Evolutionary conservation across 2,888 invertebrate species (phyloP).

Genomic region (Halocaridina rubra): DNA sequence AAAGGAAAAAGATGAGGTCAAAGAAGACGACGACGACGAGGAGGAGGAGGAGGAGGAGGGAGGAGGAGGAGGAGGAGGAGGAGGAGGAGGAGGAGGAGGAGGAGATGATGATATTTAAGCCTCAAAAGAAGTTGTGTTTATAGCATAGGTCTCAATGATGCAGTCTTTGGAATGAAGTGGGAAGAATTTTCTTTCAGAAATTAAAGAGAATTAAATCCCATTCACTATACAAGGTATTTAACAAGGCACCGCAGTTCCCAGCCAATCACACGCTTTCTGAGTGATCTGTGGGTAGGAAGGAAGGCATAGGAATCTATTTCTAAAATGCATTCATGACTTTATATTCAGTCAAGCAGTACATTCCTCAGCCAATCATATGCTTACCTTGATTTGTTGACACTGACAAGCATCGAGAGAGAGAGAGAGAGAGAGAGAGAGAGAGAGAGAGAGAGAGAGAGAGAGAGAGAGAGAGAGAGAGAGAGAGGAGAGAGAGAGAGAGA

Average conservation of each 20-base stretch:
- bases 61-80: background rate
- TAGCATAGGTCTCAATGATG: background rate
- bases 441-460: background rate
- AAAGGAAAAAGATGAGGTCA: background rate
- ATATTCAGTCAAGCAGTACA: no score
- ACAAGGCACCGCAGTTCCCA: no score
- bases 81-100: background rate
- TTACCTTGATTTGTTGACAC: no score
- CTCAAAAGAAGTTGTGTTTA: background rate
- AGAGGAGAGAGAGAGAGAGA: background rate
- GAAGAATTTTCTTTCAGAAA: no score
- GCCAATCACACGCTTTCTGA: no score
- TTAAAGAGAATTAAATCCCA: no score
- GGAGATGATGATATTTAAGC: background rate
- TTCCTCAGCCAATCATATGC: no score
- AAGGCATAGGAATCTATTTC: no score
- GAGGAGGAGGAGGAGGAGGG: background rate
- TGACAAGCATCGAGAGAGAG: no score
- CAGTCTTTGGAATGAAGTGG: background rate
- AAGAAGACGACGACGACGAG: background rate
- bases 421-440: background rate
- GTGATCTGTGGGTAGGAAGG: no score
- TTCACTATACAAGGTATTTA: no score
- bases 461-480: background rate
- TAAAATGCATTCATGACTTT: no score